A percentile compares a stretch with the other conserved stretches of the same genome.
Evolutionary conservation across 2,888 invertebrate genomes (phyloP).

Genomic region (Malachius bipustulatus): DNA sequence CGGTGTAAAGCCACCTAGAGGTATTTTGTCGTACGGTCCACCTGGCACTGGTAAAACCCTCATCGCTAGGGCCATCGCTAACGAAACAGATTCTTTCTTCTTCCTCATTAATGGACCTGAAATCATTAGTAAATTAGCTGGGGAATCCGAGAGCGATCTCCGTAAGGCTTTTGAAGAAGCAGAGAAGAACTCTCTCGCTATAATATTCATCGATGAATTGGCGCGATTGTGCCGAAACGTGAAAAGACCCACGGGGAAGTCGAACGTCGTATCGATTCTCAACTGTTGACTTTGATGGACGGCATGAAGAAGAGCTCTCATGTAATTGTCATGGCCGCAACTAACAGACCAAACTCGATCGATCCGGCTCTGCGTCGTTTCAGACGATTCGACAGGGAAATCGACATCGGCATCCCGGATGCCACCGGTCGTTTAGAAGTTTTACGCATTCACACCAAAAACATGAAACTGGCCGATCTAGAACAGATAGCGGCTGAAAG

Average conservation of each 20-base stretch:
- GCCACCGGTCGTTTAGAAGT: conserved; percentile 93
- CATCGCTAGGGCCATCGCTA: conserved; percentile 97
- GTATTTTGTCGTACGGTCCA: conserved; percentile 93
- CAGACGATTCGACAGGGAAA: conserved; percentile 97
- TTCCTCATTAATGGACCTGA: conserved; percentile 98
- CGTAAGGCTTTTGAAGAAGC: conserved; percentile 99
- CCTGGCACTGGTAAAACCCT: conserved; percentile 96
- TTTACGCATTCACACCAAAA: conserved; percentile 97
- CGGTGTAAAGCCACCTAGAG: conserved; percentile 97
- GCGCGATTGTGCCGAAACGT: conserved; percentile 99
- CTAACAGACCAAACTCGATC: conserved; percentile 95
- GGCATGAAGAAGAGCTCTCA: conserved; percentile 97
- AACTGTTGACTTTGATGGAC: conserved; percentile 96
- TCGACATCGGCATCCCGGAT: conserved; percentile 99
- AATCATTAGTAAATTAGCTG: conserved; percentile 99
- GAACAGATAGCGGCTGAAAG: conserved; percentile 98
- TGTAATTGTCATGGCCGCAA: conserved; percentile 99
- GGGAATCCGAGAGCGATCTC: conserved; percentile 97
- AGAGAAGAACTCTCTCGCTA: conserved; percentile 98
- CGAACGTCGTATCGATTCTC: conserved; percentile 96
- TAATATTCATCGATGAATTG: conserved; percentile 98
- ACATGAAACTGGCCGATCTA: conserved; percentile 96
- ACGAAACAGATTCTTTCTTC: conserved; percentile 99
- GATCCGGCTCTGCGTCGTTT: conserved; percentile 95
- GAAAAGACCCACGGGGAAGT: conserved; percentile 99